Evolutionary conservation across 2,113 vertebrate genomes (phyloP).

Genomic region (Pluvialis apricaria): DNA sequence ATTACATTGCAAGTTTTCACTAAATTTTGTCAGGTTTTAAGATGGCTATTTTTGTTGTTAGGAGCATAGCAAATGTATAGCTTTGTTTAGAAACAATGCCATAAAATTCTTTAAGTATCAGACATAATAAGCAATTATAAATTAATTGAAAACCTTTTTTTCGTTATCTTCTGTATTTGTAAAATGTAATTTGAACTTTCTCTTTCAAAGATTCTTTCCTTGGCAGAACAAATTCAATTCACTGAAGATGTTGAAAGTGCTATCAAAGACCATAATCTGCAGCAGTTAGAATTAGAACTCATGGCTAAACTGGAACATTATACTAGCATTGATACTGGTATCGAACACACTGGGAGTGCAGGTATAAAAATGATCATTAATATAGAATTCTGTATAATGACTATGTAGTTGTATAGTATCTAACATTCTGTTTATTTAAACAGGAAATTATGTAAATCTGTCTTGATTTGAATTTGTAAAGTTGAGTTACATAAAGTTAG

Average conservation of each 20-base stretch:
- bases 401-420: neutral
- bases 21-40: neutral
- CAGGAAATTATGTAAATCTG: neutral
- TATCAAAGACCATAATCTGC: constrained; percentile 81
- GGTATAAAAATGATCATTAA: constrained; percentile 63
- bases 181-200: neutral
- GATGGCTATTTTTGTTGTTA: neutral
- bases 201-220: constrained; percentile 84
- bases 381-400: neutral
- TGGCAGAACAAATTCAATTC: constrained; percentile 96
- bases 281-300: constrained; percentile 86
- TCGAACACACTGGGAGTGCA: constrained; percentile 72
- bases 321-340: constrained; percentile 80
- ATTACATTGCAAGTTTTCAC: neutral
- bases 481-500: neutral
- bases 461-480: neutral
- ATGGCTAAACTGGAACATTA: constrained; percentile 88
- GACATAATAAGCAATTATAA: neutral
- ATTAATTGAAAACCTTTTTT: neutral
- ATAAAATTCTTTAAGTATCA: neutral
- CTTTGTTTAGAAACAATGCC: neutral
- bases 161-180: neutral
- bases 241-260: constrained; percentile 92
- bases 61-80: neutral
- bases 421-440: neutral